These are phyloP conservation scores for Myrmecobius fasciatus DNA, from an alignment of 2,113 vertebrate species.

Conservation along the genomic window DNA sequence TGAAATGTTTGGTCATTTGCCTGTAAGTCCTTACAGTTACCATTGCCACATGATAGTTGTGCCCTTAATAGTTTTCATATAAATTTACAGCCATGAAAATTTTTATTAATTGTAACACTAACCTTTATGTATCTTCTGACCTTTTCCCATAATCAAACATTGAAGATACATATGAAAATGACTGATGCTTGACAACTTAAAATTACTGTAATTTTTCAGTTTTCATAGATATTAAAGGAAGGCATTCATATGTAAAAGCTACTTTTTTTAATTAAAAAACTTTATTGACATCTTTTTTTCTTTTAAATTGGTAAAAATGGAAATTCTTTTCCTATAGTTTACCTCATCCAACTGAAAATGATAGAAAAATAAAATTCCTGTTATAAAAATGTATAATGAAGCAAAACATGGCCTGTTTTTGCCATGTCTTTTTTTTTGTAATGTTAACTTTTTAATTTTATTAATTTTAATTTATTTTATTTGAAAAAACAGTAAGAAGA, in stretches of 20 bases:
- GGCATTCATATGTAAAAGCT: neutral
- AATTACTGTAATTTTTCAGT: neutral
- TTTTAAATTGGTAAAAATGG: neutral
- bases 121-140: neutral
- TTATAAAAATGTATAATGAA: no score
- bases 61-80: neutral
- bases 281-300: no score
- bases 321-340: neutral
- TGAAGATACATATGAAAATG: constrained; percentile 28
- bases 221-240: neutral
- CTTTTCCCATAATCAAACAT: neutral
- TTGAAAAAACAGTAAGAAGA: no score
- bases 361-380: neutral
- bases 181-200: neutral
- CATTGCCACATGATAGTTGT: neutral
- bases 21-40: neutral
- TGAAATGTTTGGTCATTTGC: constrained; percentile 30
- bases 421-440: neutral
- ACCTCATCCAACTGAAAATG: neutral
- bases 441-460: no score
- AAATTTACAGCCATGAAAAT: neutral
- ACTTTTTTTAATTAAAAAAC: neutral
- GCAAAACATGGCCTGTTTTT: neutral
- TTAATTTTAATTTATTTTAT: no score
- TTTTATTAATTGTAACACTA: neutral